Base-by-base conservation (phyloP, 2,113 vertebrate species). In the Chloroceryle aenea region DNA sequence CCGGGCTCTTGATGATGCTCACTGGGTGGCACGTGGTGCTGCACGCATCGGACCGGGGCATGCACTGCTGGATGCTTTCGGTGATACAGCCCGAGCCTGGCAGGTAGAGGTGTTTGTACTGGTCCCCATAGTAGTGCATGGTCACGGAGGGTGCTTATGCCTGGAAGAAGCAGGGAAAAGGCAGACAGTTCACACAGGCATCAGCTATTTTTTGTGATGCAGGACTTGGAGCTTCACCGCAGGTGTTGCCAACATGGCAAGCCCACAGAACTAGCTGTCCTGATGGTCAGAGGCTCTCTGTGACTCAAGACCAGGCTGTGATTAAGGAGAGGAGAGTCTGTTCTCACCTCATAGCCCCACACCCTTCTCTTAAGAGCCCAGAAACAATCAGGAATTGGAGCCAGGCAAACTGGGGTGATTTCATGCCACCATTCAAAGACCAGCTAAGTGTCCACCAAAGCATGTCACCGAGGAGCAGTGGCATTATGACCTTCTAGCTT, bases 91-190 rank as follows among this genome's bases (percentile, higher is more conserved):
- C 10, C 1, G 90, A 50, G 5, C 73, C 85, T 0, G 86, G 90
- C 63, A 86, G 63, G 81, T 62, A 80, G 2, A 87, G 55, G 5
- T 56, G 43, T 3, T 53, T 27, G 7, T 82, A 91, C 26, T 18
- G 26, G 12, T 93, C 88, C 52, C 83, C 89, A 7, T 88, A 91
- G 16, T 26, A 95, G 89, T 88, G 94, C 95, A 97, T 96, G 86
- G 89, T 34, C 40, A 3, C 1, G 10, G 1, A 9, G 11, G 30
- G 71, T 1, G 2, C 30, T 82, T 48, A 85, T 0, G 48, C 11
- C 94, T 96, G 90, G 5, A 64, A 52, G 27, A 69, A 62, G 16
- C 14, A 68, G 66, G 34, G 59, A 23, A 42, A 78, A 84, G 27
- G 42, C 52, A 67, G 59, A 82, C 16, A 55, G 43, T 55, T 90